Base-by-base conservation (phyloP, 2,888 invertebrate genomes). In the Acanthoscelides obtectus region DNA sequence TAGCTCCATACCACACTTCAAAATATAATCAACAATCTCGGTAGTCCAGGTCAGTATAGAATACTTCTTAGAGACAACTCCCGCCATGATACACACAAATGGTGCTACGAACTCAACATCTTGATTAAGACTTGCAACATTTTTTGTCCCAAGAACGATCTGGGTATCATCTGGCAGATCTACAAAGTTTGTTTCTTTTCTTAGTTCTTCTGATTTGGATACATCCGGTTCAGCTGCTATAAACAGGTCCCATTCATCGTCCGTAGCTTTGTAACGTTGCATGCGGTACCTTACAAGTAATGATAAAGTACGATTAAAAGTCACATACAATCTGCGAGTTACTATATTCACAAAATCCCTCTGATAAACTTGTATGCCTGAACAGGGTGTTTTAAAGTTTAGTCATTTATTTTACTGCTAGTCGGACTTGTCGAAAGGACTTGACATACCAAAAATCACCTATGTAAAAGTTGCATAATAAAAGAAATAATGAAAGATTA, bases 11-110 rank as follows among this genome's bases (percentile, higher is more conserved):
- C 87, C 86, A 74, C 88, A 87, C 12, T 88, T 86, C 19, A 90
- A 80, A 0, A 89, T 86, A 77, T 90, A 91, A 77, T 89, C 88
- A 0, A 92, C 87, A 0, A 91, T 86, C 0, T 88, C 87, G 0
- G 81, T 72, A 0, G 88, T 88, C 92, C 92, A 92, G 0, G 91
- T 88, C 27, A 87, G 84, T 0, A 89, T 85, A 0, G 86, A 73
- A 75, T 89, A 90, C 77, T 91, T 91, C 74, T 88, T 88, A 0
- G 90, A 89, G 6, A 90, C 88, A 0, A 90, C 89, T 0, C 88
- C 84, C 0, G 90, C 89, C 87, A 89, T 89, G n/a, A 90, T 87
- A 20, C 89, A 87, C 0, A 87, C 84, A 76, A 89, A 89, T 0
- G 90, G 90, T 0, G 89, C 83, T 21, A 87, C 82, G 70, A 79